Conservation (phyloP, 2,113 vertebrate species). For the Bothrops jararaca region DNA sequence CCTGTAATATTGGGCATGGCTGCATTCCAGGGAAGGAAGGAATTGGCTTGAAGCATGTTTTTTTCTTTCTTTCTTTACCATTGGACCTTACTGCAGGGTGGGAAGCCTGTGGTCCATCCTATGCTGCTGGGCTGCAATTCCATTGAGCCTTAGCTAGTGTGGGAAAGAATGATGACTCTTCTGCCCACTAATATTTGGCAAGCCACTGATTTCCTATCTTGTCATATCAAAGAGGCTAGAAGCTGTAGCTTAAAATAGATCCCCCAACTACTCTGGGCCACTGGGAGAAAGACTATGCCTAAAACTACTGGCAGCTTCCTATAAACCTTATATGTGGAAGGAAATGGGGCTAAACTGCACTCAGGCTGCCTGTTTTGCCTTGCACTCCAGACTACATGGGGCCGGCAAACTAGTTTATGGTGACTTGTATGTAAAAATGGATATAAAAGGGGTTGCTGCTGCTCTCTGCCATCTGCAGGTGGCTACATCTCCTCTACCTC, state of each 20-base stretch:
- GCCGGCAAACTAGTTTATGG: not conserved
- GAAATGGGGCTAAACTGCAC: not conserved
- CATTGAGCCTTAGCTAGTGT: not conserved
- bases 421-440: not conserved
- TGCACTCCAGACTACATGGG: not conserved
- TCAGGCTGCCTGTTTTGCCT: not conserved
- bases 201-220: not conserved
- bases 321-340: not conserved
- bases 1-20: not conserved
- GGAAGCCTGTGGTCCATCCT: not conserved
- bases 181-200: not conserved
- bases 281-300: not conserved
- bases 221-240: not conserved
- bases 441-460: not conserved
- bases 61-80: not conserved
- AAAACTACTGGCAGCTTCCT: not conserved
- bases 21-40: not conserved
- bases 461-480: not conserved
- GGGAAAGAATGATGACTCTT: not conserved
- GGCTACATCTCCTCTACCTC: not conserved
- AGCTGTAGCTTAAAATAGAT: not conserved
- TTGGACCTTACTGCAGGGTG: not conserved
- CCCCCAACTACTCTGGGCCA: not conserved
- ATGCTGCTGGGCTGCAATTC: not conserved
- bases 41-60: not conserved